phyloP scores from a whole-genome alignment of 2,888 invertebrate genomes.

The Noctua janthe region DNA sequence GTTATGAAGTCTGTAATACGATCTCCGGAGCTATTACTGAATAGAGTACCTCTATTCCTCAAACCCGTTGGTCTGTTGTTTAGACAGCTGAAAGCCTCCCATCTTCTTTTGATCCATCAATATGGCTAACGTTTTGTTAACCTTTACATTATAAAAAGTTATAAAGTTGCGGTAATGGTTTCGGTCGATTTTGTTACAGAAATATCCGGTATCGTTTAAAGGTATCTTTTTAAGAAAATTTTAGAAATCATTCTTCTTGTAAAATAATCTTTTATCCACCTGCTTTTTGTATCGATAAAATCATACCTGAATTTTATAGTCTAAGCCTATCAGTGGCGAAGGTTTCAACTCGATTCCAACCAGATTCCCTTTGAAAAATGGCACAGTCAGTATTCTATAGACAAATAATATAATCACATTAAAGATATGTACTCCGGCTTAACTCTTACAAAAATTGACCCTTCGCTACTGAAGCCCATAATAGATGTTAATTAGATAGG shows the following conservation, averaged over 20 bases:
- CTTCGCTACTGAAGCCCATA: too few species aligned
- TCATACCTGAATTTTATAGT: too few species aligned
- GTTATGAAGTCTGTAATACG: slow-evolving; percentile 58
- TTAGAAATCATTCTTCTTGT: neutral
- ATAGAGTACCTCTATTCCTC: slow-evolving; percentile 42
- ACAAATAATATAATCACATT: too few species aligned
- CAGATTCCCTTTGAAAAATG: too few species aligned
- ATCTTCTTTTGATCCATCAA: slow-evolving; percentile 49
- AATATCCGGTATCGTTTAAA: slow-evolving; percentile 44
- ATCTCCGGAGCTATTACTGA: slow-evolving; percentile 56
- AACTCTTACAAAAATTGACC: too few species aligned
- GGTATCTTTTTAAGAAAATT: slow-evolving; percentile 20
- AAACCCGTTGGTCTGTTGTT: slow-evolving; percentile 63
- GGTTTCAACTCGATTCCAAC: too few species aligned
- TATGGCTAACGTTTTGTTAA: slow-evolving; percentile 29
- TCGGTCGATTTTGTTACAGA: slow-evolving; percentile 42
- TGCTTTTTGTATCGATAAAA: neutral
- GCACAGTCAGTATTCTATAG: too few species aligned
- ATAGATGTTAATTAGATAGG: too few species aligned
- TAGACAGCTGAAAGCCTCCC: slow-evolving; percentile 60
- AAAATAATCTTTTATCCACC: neutral
- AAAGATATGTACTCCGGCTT: too few species aligned
- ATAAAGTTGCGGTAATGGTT: slow-evolving; percentile 42
- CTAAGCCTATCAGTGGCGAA: too few species aligned
- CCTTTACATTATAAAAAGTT: slow-evolving; percentile 30